These are phyloP conservation scores for Leptopilina drosophilae DNA, from an alignment of 2,888 invertebrate species.

Conservation along the genomic window DNA sequence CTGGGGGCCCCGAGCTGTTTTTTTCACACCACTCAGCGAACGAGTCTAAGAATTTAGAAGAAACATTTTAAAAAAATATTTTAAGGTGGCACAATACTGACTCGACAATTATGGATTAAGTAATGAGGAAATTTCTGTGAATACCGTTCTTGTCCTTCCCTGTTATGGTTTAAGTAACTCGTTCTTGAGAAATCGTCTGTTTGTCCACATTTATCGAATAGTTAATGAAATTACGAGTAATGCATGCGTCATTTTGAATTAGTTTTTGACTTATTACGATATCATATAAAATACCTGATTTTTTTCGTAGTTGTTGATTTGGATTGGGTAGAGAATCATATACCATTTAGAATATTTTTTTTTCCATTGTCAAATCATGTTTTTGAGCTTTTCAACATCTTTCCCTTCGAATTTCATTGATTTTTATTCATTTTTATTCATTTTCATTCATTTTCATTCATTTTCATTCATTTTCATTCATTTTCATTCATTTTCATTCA, in stretches of 20 bases:
- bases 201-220: neutral
- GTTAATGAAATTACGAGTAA: neutral
- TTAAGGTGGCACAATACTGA: conserved; percentile 24
- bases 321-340: conserved; percentile 2
- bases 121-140: conserved; percentile 1
- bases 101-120: conserved; percentile 12
- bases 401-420: neutral
- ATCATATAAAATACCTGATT: neutral
- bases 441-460: too few species aligned
- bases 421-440: too few species aligned
- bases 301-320: conserved; percentile 19
- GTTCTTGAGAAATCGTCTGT: neutral
- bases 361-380: conserved; percentile 5
- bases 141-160: neutral
- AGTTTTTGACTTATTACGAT: neutral
- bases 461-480: too few species aligned
- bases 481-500: neutral
- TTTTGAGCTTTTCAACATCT: neutral
- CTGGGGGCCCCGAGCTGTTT: conserved; percentile 18
- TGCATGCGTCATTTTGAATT: conserved; percentile 41
- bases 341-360: neutral
- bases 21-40: neutral
- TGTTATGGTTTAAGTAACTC: conserved; percentile 7
- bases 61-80: neutral
- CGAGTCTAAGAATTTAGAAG: neutral